phyloP scores from a whole-genome alignment of 2,888 invertebrate genomes.

The Caenorhabditis japonica region DNA sequence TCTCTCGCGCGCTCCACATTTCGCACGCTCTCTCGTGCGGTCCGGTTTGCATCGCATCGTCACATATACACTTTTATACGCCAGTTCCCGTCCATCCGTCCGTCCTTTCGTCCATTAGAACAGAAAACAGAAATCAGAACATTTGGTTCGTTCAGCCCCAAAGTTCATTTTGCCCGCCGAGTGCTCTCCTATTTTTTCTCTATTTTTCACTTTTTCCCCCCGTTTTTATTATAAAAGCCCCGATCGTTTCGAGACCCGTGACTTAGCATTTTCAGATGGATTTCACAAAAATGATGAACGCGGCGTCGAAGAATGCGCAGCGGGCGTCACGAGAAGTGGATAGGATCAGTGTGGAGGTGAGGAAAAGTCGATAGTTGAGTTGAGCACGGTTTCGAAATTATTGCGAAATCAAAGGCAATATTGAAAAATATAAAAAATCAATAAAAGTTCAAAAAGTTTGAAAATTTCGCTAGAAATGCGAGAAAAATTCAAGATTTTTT shows the following conservation, averaged over 20 bases:
- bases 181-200: neutral
- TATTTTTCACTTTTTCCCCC: conserved; percentile 1
- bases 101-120: no score
- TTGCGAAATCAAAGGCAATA: no score
- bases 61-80: neutral
- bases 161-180: no score
- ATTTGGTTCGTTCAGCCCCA: no score
- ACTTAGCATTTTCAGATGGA: conserved; percentile 51
- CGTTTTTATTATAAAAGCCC: neutral
- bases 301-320: conserved; percentile 58
- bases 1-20: neutral
- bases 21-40: neutral
- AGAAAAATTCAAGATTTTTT: no score
- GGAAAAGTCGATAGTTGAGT: conserved; percentile 5
- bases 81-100: conserved; percentile 13
- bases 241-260: no score
- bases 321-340: conserved; percentile 49
- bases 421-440: no score
- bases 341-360: conserved; percentile 47
- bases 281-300: conserved; percentile 53
- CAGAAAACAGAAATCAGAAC: no score
- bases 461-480: neutral
- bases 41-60: neutral
- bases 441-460: no score
- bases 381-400: no score